Evolutionary conservation across 2,113 vertebrate genomes (phyloP).

Genomic region (Ameiurus melas): DNA sequence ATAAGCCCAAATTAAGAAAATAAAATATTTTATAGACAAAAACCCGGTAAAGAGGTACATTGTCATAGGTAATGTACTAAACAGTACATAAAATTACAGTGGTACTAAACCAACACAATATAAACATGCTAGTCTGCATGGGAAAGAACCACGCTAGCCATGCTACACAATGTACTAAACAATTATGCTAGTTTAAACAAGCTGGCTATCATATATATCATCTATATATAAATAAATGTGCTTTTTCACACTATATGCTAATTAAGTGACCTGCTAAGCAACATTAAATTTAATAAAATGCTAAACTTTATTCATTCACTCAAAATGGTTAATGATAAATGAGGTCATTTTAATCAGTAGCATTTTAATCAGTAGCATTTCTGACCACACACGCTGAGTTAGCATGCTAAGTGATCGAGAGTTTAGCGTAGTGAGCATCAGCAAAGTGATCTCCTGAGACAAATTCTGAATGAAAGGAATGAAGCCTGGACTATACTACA

Average conservation of each 20-base stretch:
- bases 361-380: neutral
- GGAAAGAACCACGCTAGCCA: neutral
- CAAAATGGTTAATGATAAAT: neutral
- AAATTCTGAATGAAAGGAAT: conserved; percentile 19
- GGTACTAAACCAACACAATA: too few relatives aligned
- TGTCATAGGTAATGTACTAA: neutral
- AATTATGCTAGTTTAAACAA: neutral
- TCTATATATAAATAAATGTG: neutral
- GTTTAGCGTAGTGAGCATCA: neutral
- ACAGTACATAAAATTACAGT: neutral
- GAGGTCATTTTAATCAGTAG: neutral
- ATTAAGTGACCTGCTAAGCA: neutral
- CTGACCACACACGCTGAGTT: neutral
- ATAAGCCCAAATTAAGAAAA: neutral
- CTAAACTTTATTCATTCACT: neutral
- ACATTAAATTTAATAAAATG: neutral
- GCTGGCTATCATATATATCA: neutral
- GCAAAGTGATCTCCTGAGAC: conserved; percentile 11
- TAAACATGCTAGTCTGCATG: too few relatives aligned
- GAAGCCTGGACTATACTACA: neutral
- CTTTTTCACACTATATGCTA: neutral
- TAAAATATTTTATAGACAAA: neutral
- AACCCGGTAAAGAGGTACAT: neutral
- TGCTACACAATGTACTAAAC: neutral
- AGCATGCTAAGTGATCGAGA: neutral